Evolutionary conservation across 2,888 invertebrate species (phyloP).

Genomic region (Mesorhabditis sp.): DNA sequence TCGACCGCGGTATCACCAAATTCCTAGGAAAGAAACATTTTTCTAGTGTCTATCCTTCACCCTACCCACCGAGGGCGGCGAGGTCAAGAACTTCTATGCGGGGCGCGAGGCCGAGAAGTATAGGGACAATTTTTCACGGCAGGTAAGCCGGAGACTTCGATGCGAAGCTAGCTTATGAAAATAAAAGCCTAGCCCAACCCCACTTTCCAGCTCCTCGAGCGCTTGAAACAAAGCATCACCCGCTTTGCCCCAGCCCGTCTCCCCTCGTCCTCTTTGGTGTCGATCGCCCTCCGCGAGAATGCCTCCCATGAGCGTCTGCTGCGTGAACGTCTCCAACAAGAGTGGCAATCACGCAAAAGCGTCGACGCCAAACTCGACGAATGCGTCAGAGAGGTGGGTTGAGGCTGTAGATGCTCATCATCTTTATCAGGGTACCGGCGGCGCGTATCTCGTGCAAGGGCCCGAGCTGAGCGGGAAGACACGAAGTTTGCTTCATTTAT

Average conservation of each 20-base stretch:
- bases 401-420: not conserved
- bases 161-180: too few relatives aligned
- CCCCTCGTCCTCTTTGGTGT: constrained; percentile 16
- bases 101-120: constrained; percentile 30
- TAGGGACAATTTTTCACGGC: constrained; percentile 27
- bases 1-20: not conserved
- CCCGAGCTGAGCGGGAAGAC: constrained; percentile 32
- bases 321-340: not conserved
- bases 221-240: constrained; percentile 18
- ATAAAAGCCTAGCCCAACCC: too few relatives aligned
- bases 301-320: constrained; percentile 19
- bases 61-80: constrained; percentile 25
- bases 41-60: not conserved
- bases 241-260: constrained; percentile 5
- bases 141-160: constrained; percentile 10
- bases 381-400: not conserved
- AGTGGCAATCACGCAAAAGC: constrained; percentile 1
- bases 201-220: constrained; percentile 25
- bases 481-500: constrained; percentile 26
- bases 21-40: not conserved
- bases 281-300: constrained; percentile 19
- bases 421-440: constrained; percentile 7
- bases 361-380: not conserved
- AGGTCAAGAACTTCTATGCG: constrained; percentile 28
- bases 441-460: constrained; percentile 23